phyloP scores from a whole-genome alignment of 1,140 invertebrate species.

The Sitobion miscanthi region DNA sequence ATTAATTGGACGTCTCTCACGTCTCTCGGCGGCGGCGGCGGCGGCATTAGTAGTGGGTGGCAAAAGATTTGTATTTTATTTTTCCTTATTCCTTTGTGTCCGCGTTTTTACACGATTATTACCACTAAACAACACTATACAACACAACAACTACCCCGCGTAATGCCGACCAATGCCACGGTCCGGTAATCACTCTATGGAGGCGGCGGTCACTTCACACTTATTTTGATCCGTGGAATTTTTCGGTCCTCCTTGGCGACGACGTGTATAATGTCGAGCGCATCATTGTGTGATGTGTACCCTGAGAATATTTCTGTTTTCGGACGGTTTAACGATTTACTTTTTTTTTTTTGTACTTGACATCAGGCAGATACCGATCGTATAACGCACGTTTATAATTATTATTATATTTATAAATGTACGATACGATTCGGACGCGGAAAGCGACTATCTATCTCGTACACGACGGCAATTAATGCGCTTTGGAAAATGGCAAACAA shows the following conservation, averaged over 20 bases:
- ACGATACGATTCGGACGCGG: background rate
- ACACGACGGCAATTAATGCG: background rate
- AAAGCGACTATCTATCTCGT: background rate
- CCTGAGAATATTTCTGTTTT: slow-evolving; percentile 14
- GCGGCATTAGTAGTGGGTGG: background rate
- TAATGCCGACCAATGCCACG: slow-evolving; percentile 39
- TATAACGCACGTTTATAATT: background rate
- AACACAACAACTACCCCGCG: background rate
- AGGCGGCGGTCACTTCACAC: slow-evolving; percentile 44
- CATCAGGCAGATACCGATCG: background rate
- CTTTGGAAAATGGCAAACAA: background rate
- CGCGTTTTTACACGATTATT: background rate
- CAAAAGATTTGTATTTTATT: background rate
- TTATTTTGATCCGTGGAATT: slow-evolving; percentile 49
- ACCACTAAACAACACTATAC: background rate
- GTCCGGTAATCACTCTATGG: slow-evolving; percentile 28
- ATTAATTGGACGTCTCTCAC: background rate
- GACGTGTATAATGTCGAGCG: background rate
- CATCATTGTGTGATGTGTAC: background rate
- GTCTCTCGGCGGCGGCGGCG: background rate
- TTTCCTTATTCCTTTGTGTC: slow-evolving; percentile 13
- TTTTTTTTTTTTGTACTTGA: background rate
- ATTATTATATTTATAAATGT: background rate
- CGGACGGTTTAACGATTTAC: background rate
- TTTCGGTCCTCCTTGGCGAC: background rate